Evolutionary conservation across 2,888 invertebrate genomes (phyloP).

Genomic region (Heliconius erato): DNA sequence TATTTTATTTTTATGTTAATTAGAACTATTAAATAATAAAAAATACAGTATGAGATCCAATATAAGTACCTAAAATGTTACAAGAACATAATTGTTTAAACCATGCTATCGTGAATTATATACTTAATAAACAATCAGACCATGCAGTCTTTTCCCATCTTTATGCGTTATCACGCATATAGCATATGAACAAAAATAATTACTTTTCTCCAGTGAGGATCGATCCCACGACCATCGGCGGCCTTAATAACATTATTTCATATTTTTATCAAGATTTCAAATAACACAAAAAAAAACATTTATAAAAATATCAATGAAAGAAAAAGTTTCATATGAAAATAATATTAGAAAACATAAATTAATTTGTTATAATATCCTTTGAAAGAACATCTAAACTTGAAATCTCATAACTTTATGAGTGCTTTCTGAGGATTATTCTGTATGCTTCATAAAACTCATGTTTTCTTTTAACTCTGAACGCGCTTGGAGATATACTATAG

Average conservation of each 20-base stretch:
- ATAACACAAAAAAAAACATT: not conserved
- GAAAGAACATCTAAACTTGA: slow-evolving; percentile 10
- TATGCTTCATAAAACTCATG: slow-evolving; percentile 32
- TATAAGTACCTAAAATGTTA: no score
- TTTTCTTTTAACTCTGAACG: slow-evolving; percentile 25
- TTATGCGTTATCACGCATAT: no score
- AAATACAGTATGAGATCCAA: no score
- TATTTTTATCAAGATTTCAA: not conserved
- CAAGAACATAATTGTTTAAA: no score
- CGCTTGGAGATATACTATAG: not conserved
- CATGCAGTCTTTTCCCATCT: no score
- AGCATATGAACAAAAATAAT: no score
- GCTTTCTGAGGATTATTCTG: slow-evolving; percentile 24
- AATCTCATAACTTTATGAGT: slow-evolving; percentile 34
- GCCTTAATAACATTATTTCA: not conserved
- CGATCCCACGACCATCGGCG: no score
- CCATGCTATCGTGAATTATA: no score
- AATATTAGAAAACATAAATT: not conserved
- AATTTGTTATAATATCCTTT: slow-evolving; percentile 8
- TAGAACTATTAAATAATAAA: no score
- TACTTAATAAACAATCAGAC: no score
- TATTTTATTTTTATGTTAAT: no score
- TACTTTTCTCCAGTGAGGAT: no score
- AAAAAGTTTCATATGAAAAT: not conserved
- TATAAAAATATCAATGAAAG: not conserved